Evolutionary conservation across 2,888 invertebrate genomes (phyloP).

Genomic region (Nycteola revayana): DNA sequence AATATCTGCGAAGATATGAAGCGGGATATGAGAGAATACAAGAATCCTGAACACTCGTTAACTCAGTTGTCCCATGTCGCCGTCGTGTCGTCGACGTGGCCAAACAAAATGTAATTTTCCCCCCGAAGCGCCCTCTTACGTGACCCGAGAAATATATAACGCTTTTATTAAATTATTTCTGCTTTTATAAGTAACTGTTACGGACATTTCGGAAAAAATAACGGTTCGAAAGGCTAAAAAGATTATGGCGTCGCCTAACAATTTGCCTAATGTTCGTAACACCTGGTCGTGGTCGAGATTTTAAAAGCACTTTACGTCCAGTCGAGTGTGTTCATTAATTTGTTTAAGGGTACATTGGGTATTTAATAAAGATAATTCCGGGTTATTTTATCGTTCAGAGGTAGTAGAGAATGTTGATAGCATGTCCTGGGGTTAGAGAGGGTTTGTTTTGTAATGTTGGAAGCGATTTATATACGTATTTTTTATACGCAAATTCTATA

Average conservation of each 20-base stretch:
- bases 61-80: conserved; percentile 75
- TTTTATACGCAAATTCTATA: too few species aligned
- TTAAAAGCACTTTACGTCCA: conserved; percentile 39
- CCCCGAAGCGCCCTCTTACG: conserved; percentile 75
- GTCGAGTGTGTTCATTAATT: conserved; percentile 38
- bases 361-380: conserved; percentile 38
- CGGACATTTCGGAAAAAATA: conserved; percentile 61
- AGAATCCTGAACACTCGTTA: conserved; percentile 75
- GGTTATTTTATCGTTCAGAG: conserved; percentile 28
- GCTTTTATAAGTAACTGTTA: conserved; percentile 70
- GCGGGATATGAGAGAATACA: conserved; percentile 69
- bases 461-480: too few species aligned
- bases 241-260: conserved; percentile 49
- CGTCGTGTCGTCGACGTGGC: conserved; percentile 62
- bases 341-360: conserved; percentile 34
- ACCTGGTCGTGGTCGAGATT: conserved; percentile 41
- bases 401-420: conserved; percentile 28
- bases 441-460: too few species aligned
- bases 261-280: conserved; percentile 36
- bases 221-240: conserved; percentile 55
- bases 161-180: conserved; percentile 78
- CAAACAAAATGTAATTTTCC: conserved; percentile 80
- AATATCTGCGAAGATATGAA: conserved; percentile 55
- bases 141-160: conserved; percentile 78
- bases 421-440: conserved; percentile 17